Evolutionary conservation across 2,797 vertebrate species (phyloP).

Genomic region (Sebastes paucispinis): DNA sequence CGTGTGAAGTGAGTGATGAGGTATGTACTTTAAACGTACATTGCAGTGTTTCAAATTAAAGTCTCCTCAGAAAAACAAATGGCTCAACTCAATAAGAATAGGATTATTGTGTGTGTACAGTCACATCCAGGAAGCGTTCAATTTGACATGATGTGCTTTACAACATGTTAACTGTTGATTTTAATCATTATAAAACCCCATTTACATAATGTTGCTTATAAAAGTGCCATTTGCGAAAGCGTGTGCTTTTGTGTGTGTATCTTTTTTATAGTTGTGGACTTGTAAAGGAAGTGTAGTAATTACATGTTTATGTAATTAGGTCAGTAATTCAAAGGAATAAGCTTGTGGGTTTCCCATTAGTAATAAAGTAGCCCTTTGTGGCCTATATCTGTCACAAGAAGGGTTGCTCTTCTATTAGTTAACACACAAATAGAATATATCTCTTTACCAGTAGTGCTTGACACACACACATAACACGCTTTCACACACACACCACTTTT

Average conservation of each 20-base stretch:
- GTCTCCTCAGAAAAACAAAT: background rate
- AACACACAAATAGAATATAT: constrained; percentile 51
- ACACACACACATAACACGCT: constrained; percentile 15
- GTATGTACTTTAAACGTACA: background rate
- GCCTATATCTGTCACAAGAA: constrained; percentile 75
- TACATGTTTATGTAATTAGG: constrained; percentile 72
- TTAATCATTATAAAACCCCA: constrained; percentile 27
- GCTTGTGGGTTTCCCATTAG: constrained; percentile 56
- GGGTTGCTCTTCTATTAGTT: constrained; percentile 63
- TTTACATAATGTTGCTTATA: constrained; percentile 33
- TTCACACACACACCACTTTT: background rate
- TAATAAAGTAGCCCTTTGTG: constrained; percentile 68
- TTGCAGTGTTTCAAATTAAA: background rate
- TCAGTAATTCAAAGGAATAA: constrained; percentile 67
- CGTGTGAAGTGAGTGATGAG: background rate
- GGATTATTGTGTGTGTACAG: background rate
- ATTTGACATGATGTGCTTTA: background rate
- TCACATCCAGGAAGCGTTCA: background rate
- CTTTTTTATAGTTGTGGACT: constrained; percentile 40
- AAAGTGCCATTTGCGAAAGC: constrained; percentile 30
- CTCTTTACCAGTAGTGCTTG: constrained; percentile 18
- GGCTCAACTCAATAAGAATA: background rate
- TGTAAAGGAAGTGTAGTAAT: constrained; percentile 58
- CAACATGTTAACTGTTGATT: constrained; percentile 29
- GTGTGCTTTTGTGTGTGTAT: constrained; percentile 10